phyloP scores from a whole-genome alignment of 2,888 invertebrate genomes.

The Oscheius onirici region DNA sequence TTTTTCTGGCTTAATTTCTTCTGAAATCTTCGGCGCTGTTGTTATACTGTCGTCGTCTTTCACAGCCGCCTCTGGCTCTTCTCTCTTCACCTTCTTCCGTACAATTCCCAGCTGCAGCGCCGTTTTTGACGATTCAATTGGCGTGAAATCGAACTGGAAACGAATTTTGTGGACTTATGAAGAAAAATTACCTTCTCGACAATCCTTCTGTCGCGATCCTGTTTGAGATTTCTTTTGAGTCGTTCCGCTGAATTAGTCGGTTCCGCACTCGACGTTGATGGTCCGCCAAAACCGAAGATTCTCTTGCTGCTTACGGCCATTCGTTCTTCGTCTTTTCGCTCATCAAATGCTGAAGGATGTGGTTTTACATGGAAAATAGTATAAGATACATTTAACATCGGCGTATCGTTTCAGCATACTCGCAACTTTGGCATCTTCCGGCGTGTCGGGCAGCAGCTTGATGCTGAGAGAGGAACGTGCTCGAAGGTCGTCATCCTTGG shows the following conservation, averaged over 20 bases:
- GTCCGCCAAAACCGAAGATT: constrained; percentile 39
- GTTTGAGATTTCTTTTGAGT: constrained; percentile 39
- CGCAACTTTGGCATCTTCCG: constrained; percentile 62
- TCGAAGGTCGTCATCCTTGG: constrained; percentile 58
- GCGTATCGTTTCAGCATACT: constrained; percentile 56
- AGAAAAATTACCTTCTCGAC: constrained; percentile 25
- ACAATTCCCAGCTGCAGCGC: constrained; percentile 27
- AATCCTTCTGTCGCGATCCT: constrained; percentile 41
- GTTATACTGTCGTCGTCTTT: constrained; percentile 7
- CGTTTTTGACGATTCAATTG: constrained; percentile 20
- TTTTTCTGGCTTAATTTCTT: constrained; percentile 1
- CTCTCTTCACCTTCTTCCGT: constrained; percentile 30
- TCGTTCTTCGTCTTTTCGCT: constrained; percentile 43
- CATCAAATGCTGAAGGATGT: constrained; percentile 48
- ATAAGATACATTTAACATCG: constrained; percentile 55
- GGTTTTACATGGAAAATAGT: background rate
- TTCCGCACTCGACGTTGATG: constrained; percentile 34
- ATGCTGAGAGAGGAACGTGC: constrained; percentile 56
- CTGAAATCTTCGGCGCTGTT: background rate
- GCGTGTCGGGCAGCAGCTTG: constrained; percentile 55
- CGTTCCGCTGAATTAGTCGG: constrained; percentile 31
- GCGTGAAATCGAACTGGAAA: constrained; percentile 28
- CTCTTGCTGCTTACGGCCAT: constrained; percentile 38
- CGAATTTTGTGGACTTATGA: background rate
- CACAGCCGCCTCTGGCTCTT: background rate